Conservation (phyloP, 2,113 vertebrate genomes). For the Noctilio leporinus region DNA sequence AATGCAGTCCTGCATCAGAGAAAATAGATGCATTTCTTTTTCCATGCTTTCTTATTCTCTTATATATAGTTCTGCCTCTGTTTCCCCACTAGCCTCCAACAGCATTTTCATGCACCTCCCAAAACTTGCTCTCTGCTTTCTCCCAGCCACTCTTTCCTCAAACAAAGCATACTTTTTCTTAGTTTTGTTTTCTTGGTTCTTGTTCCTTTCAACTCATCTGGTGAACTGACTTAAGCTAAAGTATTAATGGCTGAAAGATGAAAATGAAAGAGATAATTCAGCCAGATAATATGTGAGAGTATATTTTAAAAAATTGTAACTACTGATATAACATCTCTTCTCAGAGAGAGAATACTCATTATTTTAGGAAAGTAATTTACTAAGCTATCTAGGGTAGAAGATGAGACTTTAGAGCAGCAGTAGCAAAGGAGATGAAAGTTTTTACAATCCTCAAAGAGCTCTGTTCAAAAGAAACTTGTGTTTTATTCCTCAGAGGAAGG, state of each 20-base stretch:
- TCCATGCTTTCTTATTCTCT: neutral
- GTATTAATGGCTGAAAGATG: neutral
- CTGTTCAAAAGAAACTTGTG: neutral
- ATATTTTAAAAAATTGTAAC: neutral
- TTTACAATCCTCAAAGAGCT: neutral
- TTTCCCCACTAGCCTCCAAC: neutral
- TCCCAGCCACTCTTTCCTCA: neutral
- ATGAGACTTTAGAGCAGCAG: neutral
- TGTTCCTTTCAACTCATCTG: neutral
- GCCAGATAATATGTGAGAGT: neutral
- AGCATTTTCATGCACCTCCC: neutral
- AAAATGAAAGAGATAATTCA: neutral
- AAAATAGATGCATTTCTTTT: neutral
- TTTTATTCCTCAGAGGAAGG: neutral
- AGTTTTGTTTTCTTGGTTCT: neutral
- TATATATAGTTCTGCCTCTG: neutral
- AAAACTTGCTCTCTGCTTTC: neutral
- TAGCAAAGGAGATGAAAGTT: neutral
- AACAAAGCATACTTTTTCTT: neutral
- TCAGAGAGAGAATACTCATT: neutral
- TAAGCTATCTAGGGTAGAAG: neutral
- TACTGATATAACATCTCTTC: neutral
- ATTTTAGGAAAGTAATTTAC: neutral
- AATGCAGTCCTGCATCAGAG: neutral
- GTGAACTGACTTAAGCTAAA: neutral